Evolutionary conservation across 92 coral and sea anemone species (phyloP).

Genomic region (Zoanthus gigantus): DNA sequence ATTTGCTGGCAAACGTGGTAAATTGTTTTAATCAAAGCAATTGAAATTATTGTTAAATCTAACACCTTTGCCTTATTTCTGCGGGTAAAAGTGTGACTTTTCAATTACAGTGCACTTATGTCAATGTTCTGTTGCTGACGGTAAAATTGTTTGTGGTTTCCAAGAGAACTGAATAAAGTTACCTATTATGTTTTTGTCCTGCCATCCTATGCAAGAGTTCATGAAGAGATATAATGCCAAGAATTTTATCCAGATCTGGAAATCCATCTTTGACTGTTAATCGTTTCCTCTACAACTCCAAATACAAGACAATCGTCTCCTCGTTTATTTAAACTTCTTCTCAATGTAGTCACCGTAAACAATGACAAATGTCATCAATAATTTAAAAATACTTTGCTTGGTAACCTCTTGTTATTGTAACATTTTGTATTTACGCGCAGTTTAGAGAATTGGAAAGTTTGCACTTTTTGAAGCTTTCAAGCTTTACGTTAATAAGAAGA

Average conservation of each 20-base stretch:
- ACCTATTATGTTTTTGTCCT: neutral
- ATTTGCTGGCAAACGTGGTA: neutral
- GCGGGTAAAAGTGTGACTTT: neutral
- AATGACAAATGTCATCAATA: slow-evolving; percentile 61
- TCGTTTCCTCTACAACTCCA: neutral
- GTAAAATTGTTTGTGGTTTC: neutral
- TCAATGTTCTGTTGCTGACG: neutral
- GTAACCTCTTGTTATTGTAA: neutral
- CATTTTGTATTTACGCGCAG: neutral
- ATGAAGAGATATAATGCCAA: neutral
- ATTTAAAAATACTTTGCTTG: slow-evolving; percentile 20
- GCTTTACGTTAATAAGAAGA: too few relatives aligned
- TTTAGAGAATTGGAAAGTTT: neutral
- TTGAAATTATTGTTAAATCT: neutral
- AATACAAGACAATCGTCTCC: neutral
- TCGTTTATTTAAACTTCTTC: neutral
- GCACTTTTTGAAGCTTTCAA: too few relatives aligned
- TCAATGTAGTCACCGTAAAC: slow-evolving; percentile 32
- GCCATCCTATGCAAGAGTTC: slow-evolving; percentile 7
- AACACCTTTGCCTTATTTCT: neutral
- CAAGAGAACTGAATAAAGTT: neutral
- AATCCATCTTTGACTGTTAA: slow-evolving; percentile 14
- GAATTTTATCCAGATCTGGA: neutral
- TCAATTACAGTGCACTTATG: neutral
- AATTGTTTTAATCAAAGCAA: neutral